Evolutionary conservation across 2,888 invertebrate genomes (phyloP).

Genomic region (Hanleya hanleyi): DNA sequence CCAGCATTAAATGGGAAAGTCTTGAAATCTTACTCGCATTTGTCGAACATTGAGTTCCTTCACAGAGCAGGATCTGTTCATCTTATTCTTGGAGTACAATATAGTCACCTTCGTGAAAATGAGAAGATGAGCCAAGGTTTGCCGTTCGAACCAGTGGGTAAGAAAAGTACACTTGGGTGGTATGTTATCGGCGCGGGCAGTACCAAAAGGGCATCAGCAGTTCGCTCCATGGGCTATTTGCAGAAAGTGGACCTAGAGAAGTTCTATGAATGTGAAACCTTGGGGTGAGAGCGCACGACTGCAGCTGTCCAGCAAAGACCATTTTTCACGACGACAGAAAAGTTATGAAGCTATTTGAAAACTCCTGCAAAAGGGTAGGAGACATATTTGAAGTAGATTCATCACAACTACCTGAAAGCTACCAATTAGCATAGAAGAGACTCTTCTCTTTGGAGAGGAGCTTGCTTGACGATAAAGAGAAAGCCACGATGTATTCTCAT

Average conservation of each 20-base stretch:
- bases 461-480: not conserved
- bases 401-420: constrained; percentile 12
- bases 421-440: constrained; percentile 4
- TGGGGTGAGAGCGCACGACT: not conserved
- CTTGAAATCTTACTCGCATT: not conserved
- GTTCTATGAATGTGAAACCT: not conserved
- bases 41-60: not conserved
- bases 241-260: not conserved
- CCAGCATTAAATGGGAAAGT: constrained; percentile 9
- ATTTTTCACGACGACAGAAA: not conserved
- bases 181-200: not conserved
- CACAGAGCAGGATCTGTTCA: constrained; percentile 18
- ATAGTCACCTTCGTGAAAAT: constrained; percentile 19
- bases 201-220: not conserved
- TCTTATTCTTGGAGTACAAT: constrained; percentile 17
- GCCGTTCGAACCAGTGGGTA: not conserved
- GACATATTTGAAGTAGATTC: not conserved
- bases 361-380: not conserved
- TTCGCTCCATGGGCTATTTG: not conserved
- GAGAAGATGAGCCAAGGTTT: constrained; percentile 1
- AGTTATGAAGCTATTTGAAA: not conserved
- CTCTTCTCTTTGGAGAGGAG: constrained; percentile 14
- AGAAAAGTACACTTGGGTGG: not conserved
- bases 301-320: not conserved
- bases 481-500: not conserved